Evolutionary conservation across 2,113 vertebrate genomes (phyloP).

Genomic region (Odontophorus gujanensis): DNA sequence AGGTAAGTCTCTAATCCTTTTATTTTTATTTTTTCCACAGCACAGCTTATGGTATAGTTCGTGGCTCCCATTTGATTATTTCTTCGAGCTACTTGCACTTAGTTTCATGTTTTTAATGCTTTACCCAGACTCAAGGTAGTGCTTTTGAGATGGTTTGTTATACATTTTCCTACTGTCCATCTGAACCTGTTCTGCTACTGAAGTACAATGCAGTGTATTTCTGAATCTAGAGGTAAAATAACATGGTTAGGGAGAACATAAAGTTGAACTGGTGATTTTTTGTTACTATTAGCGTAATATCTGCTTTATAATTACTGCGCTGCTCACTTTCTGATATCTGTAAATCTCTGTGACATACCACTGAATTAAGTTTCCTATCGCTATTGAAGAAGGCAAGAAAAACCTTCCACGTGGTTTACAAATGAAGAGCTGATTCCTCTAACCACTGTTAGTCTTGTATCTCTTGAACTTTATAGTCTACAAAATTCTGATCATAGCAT

Average conservation of each 20-base stretch:
- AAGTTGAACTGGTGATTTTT: neutral
- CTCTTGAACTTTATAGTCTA: neutral
- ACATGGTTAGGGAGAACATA: neutral
- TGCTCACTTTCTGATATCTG: neutral
- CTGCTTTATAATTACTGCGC: neutral
- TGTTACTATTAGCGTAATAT: neutral
- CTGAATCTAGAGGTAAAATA: neutral
- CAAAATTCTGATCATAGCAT: neutral
- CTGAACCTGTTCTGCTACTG: neutral
- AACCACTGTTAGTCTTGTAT: neutral
- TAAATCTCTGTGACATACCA: neutral
- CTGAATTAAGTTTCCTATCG: neutral
- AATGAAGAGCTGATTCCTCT: neutral
- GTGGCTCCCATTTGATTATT: neutral
- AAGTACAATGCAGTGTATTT: neutral
- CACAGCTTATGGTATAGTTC: neutral
- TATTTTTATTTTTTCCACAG: accelerated
- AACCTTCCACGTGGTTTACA: neutral
- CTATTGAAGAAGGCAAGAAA: neutral
- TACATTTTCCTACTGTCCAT: neutral
- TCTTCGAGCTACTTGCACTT: neutral
- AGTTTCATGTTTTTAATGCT: neutral
- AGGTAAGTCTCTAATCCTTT: neutral
- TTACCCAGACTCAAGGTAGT: neutral
- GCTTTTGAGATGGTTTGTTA: neutral